These are phyloP conservation scores for Cephus cinctus DNA, from an alignment of 1,140 invertebrate genomes.

Conservation along the genomic window DNA sequence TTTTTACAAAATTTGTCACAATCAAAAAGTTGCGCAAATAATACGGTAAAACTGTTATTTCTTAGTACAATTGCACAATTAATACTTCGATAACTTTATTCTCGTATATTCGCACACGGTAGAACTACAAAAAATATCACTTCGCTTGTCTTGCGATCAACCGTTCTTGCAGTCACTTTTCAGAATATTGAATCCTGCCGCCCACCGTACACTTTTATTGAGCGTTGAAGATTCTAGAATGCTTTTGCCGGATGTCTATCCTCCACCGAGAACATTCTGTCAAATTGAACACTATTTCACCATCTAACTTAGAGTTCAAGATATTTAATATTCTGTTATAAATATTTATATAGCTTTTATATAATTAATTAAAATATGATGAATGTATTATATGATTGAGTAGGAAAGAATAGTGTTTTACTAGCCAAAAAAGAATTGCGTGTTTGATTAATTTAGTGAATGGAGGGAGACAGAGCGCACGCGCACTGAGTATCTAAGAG, in stretches of 20 bases:
- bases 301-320: background rate
- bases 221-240: conserved; percentile 37
- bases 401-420: background rate
- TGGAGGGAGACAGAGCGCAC: no score
- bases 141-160: background rate
- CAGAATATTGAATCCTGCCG: conserved; percentile 19
- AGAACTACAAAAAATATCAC: background rate
- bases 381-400: background rate
- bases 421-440: background rate
- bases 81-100: background rate
- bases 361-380: background rate
- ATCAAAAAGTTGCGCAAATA: background rate
- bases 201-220: conserved; percentile 31
- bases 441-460: background rate
- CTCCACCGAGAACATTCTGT: conserved; percentile 34
- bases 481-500: no score
- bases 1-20: background rate
- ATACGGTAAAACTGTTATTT: background rate
- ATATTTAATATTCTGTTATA: background rate
- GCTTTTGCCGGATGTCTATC: conserved; percentile 21
- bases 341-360: background rate
- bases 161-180: conserved; percentile 9
- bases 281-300: background rate
- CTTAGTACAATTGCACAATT: background rate
- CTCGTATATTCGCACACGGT: background rate